Conservation (phyloP, 2,888 invertebrate species). For the Phrixothrix hirtus region DNA sequence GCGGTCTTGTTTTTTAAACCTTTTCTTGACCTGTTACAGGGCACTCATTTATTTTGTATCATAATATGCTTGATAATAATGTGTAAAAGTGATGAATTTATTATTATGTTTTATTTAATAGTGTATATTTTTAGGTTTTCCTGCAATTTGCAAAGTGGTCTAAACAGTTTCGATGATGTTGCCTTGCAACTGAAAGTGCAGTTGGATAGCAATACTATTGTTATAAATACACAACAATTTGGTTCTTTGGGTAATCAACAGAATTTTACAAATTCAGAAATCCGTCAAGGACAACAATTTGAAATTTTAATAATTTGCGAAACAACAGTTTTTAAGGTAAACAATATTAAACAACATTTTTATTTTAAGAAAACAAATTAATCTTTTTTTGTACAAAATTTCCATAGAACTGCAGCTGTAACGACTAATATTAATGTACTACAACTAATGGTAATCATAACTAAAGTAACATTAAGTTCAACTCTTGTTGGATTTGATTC, state of each 20-base stretch:
- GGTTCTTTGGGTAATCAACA: conserved; percentile 5
- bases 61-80: no score
- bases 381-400: conserved; percentile 19
- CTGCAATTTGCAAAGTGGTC: conserved; percentile 12
- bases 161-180: conserved; percentile 9
- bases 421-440: conserved; percentile 13
- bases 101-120: no score
- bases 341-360: not conserved
- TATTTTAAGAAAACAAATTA: not conserved
- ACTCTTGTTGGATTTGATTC: conserved; percentile 2
- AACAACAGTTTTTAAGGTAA: conserved; percentile 20
- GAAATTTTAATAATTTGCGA: conserved; percentile 19
- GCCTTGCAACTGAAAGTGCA: conserved; percentile 9
- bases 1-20: no score
- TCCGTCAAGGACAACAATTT: conserved; percentile 10
- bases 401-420: conserved; percentile 15
- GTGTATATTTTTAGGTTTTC: conserved; percentile 8
- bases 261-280: conserved; percentile 1
- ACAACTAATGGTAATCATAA: conserved; percentile 16
- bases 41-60: no score
- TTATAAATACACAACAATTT: conserved; percentile 5
- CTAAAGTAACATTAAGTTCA: conserved; percentile 13
- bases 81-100: no score
- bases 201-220: conserved; percentile 1
- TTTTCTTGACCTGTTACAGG: no score